Conservation (phyloP, 2,113 vertebrate species). For the Ivindomyrus marchei region DNA sequence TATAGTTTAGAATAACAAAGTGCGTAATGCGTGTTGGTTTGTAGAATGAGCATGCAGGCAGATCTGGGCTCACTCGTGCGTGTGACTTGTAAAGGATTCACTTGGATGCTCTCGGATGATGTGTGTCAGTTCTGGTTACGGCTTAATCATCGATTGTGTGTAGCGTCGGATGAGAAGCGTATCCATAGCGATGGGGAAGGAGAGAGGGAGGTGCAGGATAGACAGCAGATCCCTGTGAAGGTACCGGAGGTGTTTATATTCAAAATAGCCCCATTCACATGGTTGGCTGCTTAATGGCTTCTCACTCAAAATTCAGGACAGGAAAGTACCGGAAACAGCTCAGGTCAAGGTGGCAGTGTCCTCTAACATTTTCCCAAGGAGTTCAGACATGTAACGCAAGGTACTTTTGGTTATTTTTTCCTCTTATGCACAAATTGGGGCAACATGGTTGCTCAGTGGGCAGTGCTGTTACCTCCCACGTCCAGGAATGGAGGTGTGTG, state of each 20-base stretch:
- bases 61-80: neutral
- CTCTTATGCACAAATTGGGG: neutral
- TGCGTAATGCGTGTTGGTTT: neutral
- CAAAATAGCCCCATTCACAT: neutral
- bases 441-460: neutral
- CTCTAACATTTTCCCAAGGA: neutral
- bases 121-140: constrained; percentile 49
- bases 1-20: neutral
- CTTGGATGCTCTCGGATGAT: constrained; percentile 31
- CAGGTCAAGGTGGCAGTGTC: neutral
- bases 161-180: constrained; percentile 39
- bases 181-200: constrained; percentile 28
- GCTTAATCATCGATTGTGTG: constrained; percentile 38
- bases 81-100: neutral
- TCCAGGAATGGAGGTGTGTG: neutral
- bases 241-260: neutral
- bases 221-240: neutral
- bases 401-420: neutral
- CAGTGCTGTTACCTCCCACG: neutral
- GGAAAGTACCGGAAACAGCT: neutral
- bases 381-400: neutral
- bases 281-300: neutral
- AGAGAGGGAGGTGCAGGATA: neutral
- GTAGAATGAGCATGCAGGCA: neutral
- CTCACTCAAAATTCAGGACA: constrained; percentile 3